Conservation (phyloP, 2,113 vertebrate genomes). For the Argyrosomus japonicus region DNA sequence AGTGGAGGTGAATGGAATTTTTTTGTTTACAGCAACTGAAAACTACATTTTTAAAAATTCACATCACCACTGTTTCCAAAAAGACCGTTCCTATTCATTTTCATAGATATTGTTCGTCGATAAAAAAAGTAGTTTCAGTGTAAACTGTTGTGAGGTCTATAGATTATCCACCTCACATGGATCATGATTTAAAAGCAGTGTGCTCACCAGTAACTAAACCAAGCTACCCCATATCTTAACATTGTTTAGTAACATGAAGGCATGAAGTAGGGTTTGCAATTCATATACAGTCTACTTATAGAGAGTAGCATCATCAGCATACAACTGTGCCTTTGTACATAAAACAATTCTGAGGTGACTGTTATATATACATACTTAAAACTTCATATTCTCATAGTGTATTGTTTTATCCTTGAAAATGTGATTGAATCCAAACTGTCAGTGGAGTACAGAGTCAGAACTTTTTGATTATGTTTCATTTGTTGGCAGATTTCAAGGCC, state of each 20-base stretch:
- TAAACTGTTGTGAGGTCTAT: neutral
- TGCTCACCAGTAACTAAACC: neutral
- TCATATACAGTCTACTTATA: neutral
- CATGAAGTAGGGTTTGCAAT: neutral
- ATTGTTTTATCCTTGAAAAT: neutral
- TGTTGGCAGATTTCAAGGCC: conserved; percentile 16
- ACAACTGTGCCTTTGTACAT: neutral
- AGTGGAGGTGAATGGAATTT: too few relatives aligned
- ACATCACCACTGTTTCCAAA: neutral
- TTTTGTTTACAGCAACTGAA: neutral
- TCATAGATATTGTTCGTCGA: neutral
- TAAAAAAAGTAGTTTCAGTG: neutral
- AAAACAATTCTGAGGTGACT: neutral
- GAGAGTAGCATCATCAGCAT: neutral
- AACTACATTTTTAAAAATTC: neutral
- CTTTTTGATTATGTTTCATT: conserved; percentile 14
- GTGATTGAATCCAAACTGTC: neutral
- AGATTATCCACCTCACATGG: neutral
- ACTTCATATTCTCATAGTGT: neutral
- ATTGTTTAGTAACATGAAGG: neutral
- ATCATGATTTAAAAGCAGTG: neutral
- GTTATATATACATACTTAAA: neutral
- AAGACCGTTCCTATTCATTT: neutral
- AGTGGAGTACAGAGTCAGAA: neutral
- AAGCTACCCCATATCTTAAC: neutral